phyloP scores from a whole-genome alignment of 2,888 invertebrate species.

The Onthophagus sagittarius region DNA sequence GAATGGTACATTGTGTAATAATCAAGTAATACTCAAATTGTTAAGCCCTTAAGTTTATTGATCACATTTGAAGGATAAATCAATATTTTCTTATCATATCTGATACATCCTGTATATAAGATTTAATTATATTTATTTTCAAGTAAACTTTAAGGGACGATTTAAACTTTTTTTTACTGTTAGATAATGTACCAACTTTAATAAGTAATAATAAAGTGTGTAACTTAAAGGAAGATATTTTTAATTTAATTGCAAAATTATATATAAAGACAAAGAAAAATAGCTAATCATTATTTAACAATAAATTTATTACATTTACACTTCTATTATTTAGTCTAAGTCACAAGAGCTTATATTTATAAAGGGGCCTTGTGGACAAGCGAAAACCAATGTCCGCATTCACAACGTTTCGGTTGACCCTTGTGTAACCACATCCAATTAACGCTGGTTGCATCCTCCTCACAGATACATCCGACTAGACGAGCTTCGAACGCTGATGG shows the following conservation, averaged over 20 bases:
- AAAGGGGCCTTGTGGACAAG: slow-evolving; percentile 72
- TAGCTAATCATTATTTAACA: slow-evolving; percentile 24
- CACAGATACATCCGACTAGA: slow-evolving; percentile 93
- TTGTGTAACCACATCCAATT: slow-evolving; percentile 95
- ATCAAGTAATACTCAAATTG: no score
- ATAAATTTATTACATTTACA: slow-evolving; percentile 36
- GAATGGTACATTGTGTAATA: no score
- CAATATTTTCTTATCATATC: no score
- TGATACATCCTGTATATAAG: no score
- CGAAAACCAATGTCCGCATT: slow-evolving; percentile 97
- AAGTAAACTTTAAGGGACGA: no score
- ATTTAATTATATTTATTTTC: no score
- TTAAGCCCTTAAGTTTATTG: no score
- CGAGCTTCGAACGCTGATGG: slow-evolving; percentile 88
- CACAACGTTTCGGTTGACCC: slow-evolving; percentile 86
- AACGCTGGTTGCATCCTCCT: slow-evolving; percentile 85
- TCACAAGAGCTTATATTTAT: slow-evolving; percentile 47
- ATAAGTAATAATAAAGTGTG: neutral
- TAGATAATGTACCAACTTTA: no score
- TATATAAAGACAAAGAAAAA: slow-evolving; percentile 23
- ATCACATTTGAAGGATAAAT: no score
- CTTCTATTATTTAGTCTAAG: slow-evolving; percentile 36
- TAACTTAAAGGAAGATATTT: slow-evolving; percentile 14
- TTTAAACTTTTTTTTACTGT: no score
- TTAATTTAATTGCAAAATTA: slow-evolving; percentile 24